Evolutionary conservation across 2,888 invertebrate genomes (phyloP).

Genomic region (Eupithecia tripunctaria): DNA sequence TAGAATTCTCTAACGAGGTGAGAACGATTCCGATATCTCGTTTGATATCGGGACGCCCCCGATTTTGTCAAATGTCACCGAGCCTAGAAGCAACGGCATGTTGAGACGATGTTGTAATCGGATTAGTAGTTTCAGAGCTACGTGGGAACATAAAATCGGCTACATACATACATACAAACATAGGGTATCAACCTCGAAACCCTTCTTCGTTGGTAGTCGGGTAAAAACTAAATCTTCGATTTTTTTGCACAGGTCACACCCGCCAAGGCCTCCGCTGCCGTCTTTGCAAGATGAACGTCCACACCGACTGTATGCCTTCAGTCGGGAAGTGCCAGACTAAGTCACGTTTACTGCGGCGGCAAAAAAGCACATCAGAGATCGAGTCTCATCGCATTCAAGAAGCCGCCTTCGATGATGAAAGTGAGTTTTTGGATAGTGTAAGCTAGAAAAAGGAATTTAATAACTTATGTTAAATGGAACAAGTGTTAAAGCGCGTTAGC

Average conservation of each 20-base stretch:
- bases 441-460: background rate
- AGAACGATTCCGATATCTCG: no score
- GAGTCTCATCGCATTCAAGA: conserved; percentile 88
- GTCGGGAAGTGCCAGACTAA: conserved; percentile 94
- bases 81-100: no score
- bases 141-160: no score
- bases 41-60: no score
- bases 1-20: no score
- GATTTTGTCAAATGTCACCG: no score
- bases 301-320: conserved; percentile 94
- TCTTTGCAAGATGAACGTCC: conserved; percentile 95
- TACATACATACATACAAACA: no score
- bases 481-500: conserved; percentile 13
- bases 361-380: conserved; percentile 94
- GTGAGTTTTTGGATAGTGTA: conserved; percentile 82
- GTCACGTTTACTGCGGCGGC: conserved; percentile 91
- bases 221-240: background rate
- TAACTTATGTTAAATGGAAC: background rate
- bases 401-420: conserved; percentile 89
- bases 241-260: conserved; percentile 89
- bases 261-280: conserved; percentile 95
- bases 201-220: no score
- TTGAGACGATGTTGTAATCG: no score
- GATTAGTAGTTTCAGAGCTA: no score
- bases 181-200: no score